These are phyloP conservation scores for Pseudois nayaur DNA, from an alignment of 2,113 vertebrate genomes.

Conservation along the genomic window DNA sequence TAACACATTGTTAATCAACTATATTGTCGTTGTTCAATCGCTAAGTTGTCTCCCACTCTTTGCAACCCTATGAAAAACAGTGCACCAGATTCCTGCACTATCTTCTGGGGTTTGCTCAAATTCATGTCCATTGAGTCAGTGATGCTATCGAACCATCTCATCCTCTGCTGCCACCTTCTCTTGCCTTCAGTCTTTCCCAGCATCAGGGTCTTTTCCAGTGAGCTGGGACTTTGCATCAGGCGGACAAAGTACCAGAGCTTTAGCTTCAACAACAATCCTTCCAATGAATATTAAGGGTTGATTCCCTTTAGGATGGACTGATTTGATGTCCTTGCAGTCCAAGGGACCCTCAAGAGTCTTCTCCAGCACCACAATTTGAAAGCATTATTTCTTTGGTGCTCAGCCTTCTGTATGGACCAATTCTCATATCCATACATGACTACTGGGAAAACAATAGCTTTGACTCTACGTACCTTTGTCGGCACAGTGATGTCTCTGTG, in stretches of 20 bases:
- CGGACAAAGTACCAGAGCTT: background rate
- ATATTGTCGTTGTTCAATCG: rapidly evolving
- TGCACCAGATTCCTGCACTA: background rate
- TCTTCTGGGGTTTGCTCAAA: background rate
- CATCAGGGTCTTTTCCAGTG: background rate
- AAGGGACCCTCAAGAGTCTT: background rate
- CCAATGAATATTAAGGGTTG: background rate
- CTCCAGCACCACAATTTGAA: background rate
- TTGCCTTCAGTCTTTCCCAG: background rate
- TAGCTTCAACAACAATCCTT: background rate
- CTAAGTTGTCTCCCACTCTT: background rate
- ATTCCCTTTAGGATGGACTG: background rate
- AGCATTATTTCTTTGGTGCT: background rate
- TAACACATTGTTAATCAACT: background rate
- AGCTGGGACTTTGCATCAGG: background rate
- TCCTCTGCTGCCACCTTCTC: background rate
- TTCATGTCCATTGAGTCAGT: background rate
- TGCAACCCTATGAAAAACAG: background rate
- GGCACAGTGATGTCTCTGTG: background rate
- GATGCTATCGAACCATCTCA: background rate
- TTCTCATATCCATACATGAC: background rate
- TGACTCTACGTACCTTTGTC: background rate
- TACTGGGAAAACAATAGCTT: background rate
- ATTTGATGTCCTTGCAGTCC: background rate
- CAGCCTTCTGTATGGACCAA: background rate